Conservation (phyloP, 1,140 invertebrate species). For the Drosophila tani region DNA sequence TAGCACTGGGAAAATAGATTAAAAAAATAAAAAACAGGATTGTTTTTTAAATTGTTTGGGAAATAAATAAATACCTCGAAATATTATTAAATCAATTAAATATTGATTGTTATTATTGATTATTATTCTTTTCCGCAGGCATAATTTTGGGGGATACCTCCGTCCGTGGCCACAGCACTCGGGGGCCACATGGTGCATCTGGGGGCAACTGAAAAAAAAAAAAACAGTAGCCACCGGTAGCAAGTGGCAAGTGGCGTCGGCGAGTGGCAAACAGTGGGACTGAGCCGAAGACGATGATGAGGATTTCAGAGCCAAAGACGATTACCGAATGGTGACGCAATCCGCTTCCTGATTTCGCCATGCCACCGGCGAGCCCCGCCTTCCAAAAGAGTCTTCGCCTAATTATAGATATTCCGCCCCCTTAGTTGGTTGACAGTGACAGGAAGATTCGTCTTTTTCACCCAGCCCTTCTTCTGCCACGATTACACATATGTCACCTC, state of each 20-base stretch:
- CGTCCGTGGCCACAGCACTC: slow-evolving; percentile 1
- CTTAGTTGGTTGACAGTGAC: slow-evolving; percentile 34
- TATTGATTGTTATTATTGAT: too few relatives aligned
- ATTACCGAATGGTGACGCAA: slow-evolving; percentile 55
- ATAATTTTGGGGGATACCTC: too few relatives aligned
- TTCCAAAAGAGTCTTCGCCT: slow-evolving; percentile 50
- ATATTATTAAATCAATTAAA: too few relatives aligned
- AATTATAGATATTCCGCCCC: slow-evolving; percentile 70
- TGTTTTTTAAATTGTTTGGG: too few relatives aligned
- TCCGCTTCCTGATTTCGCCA: slow-evolving; percentile 65
- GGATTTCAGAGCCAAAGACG: slow-evolving; percentile 9
- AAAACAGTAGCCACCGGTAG: slow-evolving; percentile 35
- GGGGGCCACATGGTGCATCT: slow-evolving; percentile 4
- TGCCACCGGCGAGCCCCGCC: slow-evolving; percentile 14
- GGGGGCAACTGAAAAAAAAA: neutral
- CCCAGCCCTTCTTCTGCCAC: slow-evolving; percentile 1
- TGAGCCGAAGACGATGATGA: slow-evolving; percentile 10
- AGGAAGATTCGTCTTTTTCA: slow-evolving; percentile 65
- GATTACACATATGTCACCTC: slow-evolving; percentile 35
- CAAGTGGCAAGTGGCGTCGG: slow-evolving; percentile 27
- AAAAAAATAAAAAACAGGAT: too few relatives aligned
- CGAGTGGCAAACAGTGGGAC: slow-evolving; percentile 20
- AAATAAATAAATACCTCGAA: too few relatives aligned
- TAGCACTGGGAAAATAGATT: too few relatives aligned
- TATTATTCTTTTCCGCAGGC: too few relatives aligned